Base-by-base conservation (phyloP, 2,888 invertebrate genomes). In the Scaptomyza caliginosa region DNA sequence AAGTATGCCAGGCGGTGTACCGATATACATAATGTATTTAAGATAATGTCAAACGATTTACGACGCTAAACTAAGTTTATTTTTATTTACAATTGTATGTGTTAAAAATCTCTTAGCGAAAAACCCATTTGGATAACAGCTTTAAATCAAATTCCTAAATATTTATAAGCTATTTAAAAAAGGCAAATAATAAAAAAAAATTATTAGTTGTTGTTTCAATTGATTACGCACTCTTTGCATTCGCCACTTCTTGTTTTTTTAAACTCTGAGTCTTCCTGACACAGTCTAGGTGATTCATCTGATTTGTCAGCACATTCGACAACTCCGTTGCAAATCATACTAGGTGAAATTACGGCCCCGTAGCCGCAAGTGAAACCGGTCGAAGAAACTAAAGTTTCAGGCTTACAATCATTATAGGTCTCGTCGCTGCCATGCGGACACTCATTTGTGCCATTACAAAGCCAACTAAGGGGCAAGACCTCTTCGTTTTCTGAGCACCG, bases 391-490 rank as follows among this genome's bases (percentile, higher is more conserved):
- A n/a, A 0, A 4, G 0, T 19, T 0, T 24, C 1, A 0, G 2
- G 0, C 34, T 64, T 72, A 38, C 77, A 74, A 0, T 0, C 0
- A 0, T 23, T 26, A 1, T 19, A 39, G 1, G 65, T 7, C 8
- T 77, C 75, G 16, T 75, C 75, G 17, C 55, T 49, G 19, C 78
- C 75, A 23, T 46, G 10, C 0, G 3, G 5, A 13, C 63, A 74
- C 0, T 74, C 13, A 0, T 0, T 11, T 2, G 0, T 10, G 4
- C 72, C 59, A 5, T 66, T 0, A 13, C 76, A 75, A 1, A 0
- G 0, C 0, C 0, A 0, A 32, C n/a, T 21, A 0, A 0, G 0
- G 2, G 2, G 0, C 0, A 34, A 1, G 17, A 0, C 2, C 0
- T 0, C 0, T 3, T 2, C n/a, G 19, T 34, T 6, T 52, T 60